These are phyloP conservation scores for Scaptomyza tumidula DNA, from an alignment of 2,888 invertebrate species.

Conservation along the genomic window DNA sequence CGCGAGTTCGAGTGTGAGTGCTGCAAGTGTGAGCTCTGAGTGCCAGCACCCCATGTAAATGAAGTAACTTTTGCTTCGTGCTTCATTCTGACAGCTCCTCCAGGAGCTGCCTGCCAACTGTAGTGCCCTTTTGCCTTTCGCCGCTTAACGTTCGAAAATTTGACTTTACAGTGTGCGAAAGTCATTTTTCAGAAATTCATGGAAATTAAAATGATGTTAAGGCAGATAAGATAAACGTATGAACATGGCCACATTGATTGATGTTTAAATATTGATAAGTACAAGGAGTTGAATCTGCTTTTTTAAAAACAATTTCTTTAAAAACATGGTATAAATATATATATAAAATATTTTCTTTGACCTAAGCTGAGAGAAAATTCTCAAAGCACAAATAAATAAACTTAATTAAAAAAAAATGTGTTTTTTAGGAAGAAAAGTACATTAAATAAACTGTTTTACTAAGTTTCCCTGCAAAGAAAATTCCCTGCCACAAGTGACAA, in stretches of 20 bases:
- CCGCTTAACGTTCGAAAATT: background rate
- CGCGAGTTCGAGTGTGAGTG: slow-evolving; percentile 7
- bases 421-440: background rate
- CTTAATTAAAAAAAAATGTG: background rate
- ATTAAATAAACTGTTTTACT: background rate
- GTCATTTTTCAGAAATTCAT: background rate
- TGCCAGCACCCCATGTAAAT: slow-evolving; percentile 55
- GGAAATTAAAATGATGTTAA: background rate
- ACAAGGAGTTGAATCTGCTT: background rate
- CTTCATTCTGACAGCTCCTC: slow-evolving; percentile 36
- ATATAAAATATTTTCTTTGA: background rate
- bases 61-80: slow-evolving; percentile 61
- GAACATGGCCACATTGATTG: background rate
- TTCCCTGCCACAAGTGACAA: too few relatives aligned
- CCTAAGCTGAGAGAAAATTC: background rate
- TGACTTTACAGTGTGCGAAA: background rate
- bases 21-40: slow-evolving; percentile 19
- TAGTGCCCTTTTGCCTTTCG: slow-evolving; percentile 3
- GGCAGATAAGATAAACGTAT: background rate
- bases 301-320: background rate
- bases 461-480: background rate
- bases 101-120: slow-evolving; percentile 29
- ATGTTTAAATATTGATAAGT: background rate
- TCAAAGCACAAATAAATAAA: background rate
- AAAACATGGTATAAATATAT: background rate